These are phyloP conservation scores for Paraescarpia echinospica DNA, from an alignment of 1,140 invertebrate genomes.

Conservation along the genomic window DNA sequence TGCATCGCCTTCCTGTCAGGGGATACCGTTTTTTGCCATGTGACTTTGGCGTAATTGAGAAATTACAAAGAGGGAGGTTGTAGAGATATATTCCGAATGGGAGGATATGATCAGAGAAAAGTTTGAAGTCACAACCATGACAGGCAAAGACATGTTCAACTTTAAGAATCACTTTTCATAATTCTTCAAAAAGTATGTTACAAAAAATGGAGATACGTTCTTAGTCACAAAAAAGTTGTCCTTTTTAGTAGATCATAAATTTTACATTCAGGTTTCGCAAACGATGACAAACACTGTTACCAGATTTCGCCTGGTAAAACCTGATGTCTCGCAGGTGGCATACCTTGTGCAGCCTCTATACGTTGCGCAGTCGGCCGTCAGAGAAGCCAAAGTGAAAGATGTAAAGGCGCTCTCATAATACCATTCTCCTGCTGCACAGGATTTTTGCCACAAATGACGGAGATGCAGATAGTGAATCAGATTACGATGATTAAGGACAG, in stretches of 20 bases:
- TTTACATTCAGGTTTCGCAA: background rate
- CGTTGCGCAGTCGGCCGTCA: background rate
- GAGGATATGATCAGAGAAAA: background rate
- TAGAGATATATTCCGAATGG: background rate
- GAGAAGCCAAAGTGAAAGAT: background rate
- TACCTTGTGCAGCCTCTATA: background rate
- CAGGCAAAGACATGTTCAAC: background rate
- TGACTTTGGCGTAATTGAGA: slow-evolving; percentile 1
- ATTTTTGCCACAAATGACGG: background rate
- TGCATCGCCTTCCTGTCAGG: background rate
- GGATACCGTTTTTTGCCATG: background rate
- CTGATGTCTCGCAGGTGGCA: background rate
- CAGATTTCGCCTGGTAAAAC: too few relatives aligned
- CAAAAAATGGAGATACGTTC: background rate
- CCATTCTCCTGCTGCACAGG: background rate
- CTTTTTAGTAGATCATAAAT: background rate
- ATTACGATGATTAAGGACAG: background rate
- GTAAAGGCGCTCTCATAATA: background rate
- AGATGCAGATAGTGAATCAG: background rate
- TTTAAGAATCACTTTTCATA: background rate
- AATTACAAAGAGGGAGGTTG: background rate
- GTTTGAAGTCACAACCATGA: background rate
- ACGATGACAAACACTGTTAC: background rate
- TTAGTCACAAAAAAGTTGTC: background rate
- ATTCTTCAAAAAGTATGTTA: background rate